phyloP scores from a whole-genome alignment of 2,113 vertebrate species.

The Leucosticte australis region DNA sequence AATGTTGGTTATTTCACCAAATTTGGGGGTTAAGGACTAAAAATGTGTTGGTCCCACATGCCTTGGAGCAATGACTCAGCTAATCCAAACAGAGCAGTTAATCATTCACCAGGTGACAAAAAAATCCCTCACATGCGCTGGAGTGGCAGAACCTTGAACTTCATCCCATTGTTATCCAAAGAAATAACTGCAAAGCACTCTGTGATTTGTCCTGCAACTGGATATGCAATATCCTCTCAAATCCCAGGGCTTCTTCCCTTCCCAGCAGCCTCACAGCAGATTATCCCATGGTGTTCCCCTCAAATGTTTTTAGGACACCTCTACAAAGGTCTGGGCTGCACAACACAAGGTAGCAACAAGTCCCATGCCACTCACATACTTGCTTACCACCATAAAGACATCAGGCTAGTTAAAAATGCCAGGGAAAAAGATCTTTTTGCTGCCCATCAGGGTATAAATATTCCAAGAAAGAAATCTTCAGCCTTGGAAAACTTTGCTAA shows the following conservation, averaged over 20 bases:
- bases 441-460: neutral
- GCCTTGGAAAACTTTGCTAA: neutral
- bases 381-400: neutral
- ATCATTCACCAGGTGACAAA: neutral
- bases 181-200: neutral
- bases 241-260: neutral
- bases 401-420: neutral
- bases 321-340: neutral
- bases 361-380: neutral
- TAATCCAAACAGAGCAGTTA: neutral
- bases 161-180: accelerated
- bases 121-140: neutral
- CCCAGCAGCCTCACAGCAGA: neutral
- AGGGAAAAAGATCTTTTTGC: neutral
- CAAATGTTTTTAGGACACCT: neutral
- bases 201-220: neutral
- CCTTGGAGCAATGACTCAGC: neutral
- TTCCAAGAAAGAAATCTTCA: neutral
- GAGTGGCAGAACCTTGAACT: neutral
- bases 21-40: neutral
- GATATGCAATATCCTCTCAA: accelerated
- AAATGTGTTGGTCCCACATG: accelerated
- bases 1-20: neutral
- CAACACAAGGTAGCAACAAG: neutral
- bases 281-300: neutral